Percentiles rank a stretch among this genome's conserved stretches.
phyloP scores from a whole-genome alignment of 2,888 invertebrate species.

The Metellina segmentata region DNA sequence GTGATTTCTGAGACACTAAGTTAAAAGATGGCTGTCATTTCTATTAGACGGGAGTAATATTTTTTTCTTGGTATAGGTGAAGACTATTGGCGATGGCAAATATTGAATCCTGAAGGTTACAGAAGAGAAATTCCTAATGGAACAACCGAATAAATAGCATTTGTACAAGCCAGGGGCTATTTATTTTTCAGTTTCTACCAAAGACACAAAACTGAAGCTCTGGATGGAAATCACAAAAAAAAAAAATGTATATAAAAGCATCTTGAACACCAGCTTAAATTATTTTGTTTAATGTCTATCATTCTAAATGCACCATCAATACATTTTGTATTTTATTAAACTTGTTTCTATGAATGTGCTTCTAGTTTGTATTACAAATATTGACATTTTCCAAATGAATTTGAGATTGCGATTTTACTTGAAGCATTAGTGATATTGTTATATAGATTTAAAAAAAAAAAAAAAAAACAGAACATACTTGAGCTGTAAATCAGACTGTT shows the following conservation, averaged over 20 bases:
- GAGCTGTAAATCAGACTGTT: too few relatives aligned
- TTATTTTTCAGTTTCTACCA: slow-evolving; percentile 7
- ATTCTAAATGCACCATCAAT: too few relatives aligned
- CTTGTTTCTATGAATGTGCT: too few relatives aligned
- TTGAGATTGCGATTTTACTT: too few relatives aligned
- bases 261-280: not conserved
- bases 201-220: slow-evolving; percentile 8
- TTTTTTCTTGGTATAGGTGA: slow-evolving; percentile 84
- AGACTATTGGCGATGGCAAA: slow-evolving; percentile 97
- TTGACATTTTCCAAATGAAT: too few relatives aligned
- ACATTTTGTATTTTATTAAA: too few relatives aligned
- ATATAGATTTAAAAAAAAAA: too few relatives aligned
- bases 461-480: too few relatives aligned
- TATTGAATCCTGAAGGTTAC: slow-evolving; percentile 93
- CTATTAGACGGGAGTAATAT: not conserved
- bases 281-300: too few relatives aligned
- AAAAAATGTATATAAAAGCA: not conserved
- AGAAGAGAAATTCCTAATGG: slow-evolving; percentile 79
- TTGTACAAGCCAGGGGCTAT: not conserved
- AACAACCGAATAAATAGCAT: slow-evolving; percentile 20
- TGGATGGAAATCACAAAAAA: not conserved
- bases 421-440: too few relatives aligned
- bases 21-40: not conserved
- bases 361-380: too few relatives aligned
- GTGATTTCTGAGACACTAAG: not conserved